A percentile compares a stretch with the other conserved stretches of the same genome.
phyloP scores from a whole-genome alignment of 2,113 vertebrate genomes.

The Oplegnathus fasciatus region DNA sequence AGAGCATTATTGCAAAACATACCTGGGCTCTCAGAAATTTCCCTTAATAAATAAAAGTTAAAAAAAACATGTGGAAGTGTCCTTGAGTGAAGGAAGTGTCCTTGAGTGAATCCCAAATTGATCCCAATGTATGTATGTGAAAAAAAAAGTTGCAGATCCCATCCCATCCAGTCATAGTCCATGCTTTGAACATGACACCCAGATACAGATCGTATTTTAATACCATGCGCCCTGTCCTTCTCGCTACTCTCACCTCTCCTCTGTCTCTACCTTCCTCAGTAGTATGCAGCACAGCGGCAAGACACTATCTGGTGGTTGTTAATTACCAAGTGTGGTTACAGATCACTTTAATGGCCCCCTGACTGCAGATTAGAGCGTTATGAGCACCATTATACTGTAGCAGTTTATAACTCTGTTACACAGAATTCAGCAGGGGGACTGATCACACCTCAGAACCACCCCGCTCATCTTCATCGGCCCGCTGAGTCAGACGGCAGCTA shows the following conservation, averaged over 20 bases:
- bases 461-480: constrained; percentile 27
- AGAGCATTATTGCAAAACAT: too few relatives aligned
- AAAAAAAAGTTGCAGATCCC: too few relatives aligned
- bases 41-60: too few relatives aligned
- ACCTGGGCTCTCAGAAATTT: too few relatives aligned
- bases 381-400: constrained; percentile 56
- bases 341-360: constrained; percentile 71
- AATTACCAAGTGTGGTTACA: constrained; percentile 73
- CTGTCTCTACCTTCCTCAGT: constrained; percentile 1
- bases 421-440: constrained; percentile 63
- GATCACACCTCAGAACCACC: constrained; percentile 45
- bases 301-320: constrained; percentile 56
- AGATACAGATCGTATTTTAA: not conserved
- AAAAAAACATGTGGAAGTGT: too few relatives aligned
- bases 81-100: too few relatives aligned
- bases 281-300: constrained; percentile 14
- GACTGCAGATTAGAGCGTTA: constrained; percentile 70
- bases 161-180: not conserved
- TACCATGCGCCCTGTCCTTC: not conserved
- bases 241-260: not conserved
- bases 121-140: too few relatives aligned
- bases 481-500: not conserved
- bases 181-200: not conserved
- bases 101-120: too few relatives aligned
- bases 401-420: constrained; percentile 77